Evolutionary conservation across 2,113 vertebrate genomes (phyloP).

Genomic region (Rhinopomastus cyanomelas): DNA sequence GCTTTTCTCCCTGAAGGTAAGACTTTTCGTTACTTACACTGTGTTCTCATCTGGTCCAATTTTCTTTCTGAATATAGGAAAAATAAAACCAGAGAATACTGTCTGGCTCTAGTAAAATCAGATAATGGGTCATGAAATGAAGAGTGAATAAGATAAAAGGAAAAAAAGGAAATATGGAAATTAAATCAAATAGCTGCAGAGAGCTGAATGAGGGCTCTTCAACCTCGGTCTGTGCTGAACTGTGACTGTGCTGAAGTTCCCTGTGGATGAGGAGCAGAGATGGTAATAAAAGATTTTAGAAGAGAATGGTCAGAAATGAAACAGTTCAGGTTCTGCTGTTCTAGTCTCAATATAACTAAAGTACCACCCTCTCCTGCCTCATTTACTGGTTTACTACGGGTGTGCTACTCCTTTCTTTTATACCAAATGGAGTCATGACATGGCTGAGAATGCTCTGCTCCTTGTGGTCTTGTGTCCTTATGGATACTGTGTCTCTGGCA

Average conservation of each 20-base stretch:
- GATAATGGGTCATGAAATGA: background rate
- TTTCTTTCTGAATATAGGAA: background rate
- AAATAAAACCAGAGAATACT: background rate
- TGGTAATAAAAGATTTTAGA: background rate
- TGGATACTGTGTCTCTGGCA: background rate
- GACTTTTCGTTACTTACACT: background rate
- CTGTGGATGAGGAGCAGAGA: background rate
- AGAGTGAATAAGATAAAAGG: background rate
- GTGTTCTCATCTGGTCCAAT: background rate
- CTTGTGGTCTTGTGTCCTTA: fast-evolving
- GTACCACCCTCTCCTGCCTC: background rate
- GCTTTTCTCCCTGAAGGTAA: background rate
- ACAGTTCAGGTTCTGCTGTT: background rate
- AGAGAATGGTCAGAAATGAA: background rate
- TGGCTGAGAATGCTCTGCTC: background rate
- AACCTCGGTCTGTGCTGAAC: background rate
- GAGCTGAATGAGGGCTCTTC: background rate
- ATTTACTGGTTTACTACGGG: background rate
- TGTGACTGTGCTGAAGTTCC: background rate
- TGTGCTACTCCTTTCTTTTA: background rate
- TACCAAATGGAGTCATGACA: background rate
- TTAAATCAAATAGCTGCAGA: background rate
- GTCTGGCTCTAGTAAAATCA: background rate
- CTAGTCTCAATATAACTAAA: background rate
- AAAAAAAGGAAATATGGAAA: background rate